These are phyloP conservation scores for Sylvicola fuscatus DNA, from an alignment of 2,888 invertebrate genomes.

Conservation along the genomic window DNA sequence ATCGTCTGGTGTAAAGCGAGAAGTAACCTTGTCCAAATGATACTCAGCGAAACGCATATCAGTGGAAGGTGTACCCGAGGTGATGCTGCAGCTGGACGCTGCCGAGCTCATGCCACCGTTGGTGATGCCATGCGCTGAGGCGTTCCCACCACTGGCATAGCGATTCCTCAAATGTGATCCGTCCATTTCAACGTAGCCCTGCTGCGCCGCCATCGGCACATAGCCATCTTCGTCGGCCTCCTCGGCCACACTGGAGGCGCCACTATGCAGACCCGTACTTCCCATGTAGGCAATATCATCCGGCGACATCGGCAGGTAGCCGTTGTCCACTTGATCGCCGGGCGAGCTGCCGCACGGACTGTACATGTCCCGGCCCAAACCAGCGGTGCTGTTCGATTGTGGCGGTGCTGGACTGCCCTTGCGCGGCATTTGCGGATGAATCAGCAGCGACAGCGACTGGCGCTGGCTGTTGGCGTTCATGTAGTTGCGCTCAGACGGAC, in stretches of 20 bases:
- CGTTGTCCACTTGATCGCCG: conserved; percentile 17
- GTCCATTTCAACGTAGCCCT: conserved; percentile 41
- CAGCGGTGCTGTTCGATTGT: conserved; percentile 8
- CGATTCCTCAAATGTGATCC: conserved; percentile 14
- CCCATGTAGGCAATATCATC: conserved; percentile 14
- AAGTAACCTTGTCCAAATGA: conserved; percentile 59
- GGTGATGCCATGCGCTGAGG: conserved; percentile 14
- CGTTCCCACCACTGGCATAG: neutral
- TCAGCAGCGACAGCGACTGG: too few species aligned
- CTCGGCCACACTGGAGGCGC: conserved; percentile 37
- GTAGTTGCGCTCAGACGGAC: conserved; percentile 6
- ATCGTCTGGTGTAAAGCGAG: conserved; percentile 42
- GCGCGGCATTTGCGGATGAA: too few species aligned
- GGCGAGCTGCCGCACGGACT: conserved; percentile 31
- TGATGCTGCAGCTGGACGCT: conserved; percentile 51
- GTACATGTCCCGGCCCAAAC: conserved; percentile 28
- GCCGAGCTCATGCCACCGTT: conserved; percentile 31
- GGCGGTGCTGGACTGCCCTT: conserved; percentile 9
- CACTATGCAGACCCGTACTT: conserved; percentile 33
- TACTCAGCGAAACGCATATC: conserved; percentile 57
- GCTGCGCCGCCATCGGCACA: conserved; percentile 34
- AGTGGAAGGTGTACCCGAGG: conserved; percentile 64
- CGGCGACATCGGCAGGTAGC: conserved; percentile 34
- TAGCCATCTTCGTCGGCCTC: conserved; percentile 31
- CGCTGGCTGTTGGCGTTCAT: too few species aligned